phyloP scores from a whole-genome alignment of 2,113 vertebrate species.

The Apodemus speciosus region DNA sequence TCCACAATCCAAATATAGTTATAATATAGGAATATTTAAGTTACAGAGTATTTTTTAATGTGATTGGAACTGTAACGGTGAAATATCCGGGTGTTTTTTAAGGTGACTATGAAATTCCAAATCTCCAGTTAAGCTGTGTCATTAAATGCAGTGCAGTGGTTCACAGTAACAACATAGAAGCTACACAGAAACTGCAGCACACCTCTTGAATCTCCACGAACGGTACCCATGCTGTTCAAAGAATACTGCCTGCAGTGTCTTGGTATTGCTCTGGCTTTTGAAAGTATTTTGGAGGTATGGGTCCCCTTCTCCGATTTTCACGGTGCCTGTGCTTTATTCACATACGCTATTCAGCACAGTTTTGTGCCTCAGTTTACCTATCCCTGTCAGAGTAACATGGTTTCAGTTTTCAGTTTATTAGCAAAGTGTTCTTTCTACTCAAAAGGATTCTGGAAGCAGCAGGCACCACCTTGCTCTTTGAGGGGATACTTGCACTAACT shows the following conservation, averaged over 20 bases:
- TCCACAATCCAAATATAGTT: slow-evolving; percentile 78
- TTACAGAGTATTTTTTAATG: background rate
- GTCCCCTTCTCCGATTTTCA: background rate
- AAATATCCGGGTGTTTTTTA: slow-evolving; percentile 35
- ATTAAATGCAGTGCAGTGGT: background rate
- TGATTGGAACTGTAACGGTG: slow-evolving; percentile 61
- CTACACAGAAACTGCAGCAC: background rate
- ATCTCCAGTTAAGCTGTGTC: background rate
- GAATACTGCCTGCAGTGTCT: background rate
- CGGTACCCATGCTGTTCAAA: background rate
- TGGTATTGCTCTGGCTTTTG: background rate
- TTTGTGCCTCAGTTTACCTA: slow-evolving; percentile 19
- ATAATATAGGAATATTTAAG: slow-evolving; percentile 58
- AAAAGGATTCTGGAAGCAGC: slow-evolving; percentile 10
- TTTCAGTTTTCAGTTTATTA: background rate
- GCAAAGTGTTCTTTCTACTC: background rate
- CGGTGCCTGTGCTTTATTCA: background rate
- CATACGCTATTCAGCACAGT: background rate
- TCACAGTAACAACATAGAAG: background rate
- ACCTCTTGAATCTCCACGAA: background rate
- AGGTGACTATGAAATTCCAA: slow-evolving; percentile 47
- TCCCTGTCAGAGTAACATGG: background rate
- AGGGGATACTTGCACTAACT: background rate
- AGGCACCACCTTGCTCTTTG: background rate
- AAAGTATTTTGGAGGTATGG: background rate